A percentile compares a stretch with the other conserved stretches of the same genome.
Evolutionary conservation across 2,113 vertebrate species (phyloP).

Genomic region (Protobothrops flavoviridis): DNA sequence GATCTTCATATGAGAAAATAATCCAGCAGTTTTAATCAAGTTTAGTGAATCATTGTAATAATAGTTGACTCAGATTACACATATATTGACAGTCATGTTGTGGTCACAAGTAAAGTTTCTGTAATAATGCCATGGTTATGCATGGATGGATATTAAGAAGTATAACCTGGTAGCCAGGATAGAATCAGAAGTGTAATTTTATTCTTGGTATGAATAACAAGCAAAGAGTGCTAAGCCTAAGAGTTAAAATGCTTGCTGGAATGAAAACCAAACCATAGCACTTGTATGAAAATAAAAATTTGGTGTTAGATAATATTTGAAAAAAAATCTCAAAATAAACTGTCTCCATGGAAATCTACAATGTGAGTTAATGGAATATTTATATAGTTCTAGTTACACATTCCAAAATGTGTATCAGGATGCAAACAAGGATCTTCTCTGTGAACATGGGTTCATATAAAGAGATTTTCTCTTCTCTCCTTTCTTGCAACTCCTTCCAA

Average conservation of each 20-base stretch:
- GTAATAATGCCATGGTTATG: neutral
- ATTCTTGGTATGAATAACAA: neutral
- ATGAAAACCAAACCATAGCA: neutral
- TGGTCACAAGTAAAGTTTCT: neutral
- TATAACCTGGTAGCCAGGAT: neutral
- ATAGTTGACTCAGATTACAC: neutral
- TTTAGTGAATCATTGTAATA: neutral
- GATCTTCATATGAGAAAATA: neutral
- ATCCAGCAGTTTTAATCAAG: neutral
- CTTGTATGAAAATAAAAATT: neutral
- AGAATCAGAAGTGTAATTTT: neutral
- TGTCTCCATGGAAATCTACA: neutral
- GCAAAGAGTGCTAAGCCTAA: neutral
- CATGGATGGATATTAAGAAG: neutral
- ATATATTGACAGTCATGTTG: neutral
- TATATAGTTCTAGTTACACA: neutral
- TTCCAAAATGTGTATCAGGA: neutral
- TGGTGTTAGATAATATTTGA: neutral
- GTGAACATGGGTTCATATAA: neutral
- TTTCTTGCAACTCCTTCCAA: neutral
- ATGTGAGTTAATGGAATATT: neutral
- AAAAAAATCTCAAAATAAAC: neutral
- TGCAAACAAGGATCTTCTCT: neutral
- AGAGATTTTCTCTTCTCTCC: neutral
- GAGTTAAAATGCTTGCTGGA: neutral